Evolutionary conservation across 92 coral and sea anemone genomes (phyloP).

Genomic region (Desmophyllum pertusum): DNA sequence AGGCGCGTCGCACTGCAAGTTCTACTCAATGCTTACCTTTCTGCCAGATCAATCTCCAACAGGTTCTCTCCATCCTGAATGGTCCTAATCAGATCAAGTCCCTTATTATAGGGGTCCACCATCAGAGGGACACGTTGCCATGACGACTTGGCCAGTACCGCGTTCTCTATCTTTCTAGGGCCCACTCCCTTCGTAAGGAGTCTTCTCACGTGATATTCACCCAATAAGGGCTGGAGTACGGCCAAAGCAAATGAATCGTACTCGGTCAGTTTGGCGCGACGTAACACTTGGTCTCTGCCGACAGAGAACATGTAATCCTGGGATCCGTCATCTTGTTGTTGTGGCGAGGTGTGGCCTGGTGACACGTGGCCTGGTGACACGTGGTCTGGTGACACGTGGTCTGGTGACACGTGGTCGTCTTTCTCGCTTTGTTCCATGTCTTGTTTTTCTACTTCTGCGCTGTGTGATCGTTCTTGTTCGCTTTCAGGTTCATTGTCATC

Average conservation of each 20-base stretch:
- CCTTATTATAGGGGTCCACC: constrained; percentile 88
- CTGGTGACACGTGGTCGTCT: not conserved
- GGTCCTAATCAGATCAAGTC: constrained; percentile 84
- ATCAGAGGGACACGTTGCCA: constrained; percentile 96
- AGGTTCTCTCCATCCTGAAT: constrained; percentile 76
- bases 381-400: too few relatives aligned
- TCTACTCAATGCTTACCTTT: constrained; percentile 63
- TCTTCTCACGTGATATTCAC: constrained; percentile 81
- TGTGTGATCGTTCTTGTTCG: constrained; percentile 23
- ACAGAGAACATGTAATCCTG: constrained; percentile 5
- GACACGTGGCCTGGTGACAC: too few relatives aligned
- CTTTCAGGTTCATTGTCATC: constrained; percentile 4
- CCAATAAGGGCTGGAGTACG: constrained; percentile 77
- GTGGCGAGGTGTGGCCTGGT: too few relatives aligned
- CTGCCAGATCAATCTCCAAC: constrained; percentile 88
- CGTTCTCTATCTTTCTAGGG: constrained; percentile 89
- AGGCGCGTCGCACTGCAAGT: too few relatives aligned
- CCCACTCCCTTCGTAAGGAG: constrained; percentile 93
- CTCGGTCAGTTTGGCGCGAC: constrained; percentile 61
- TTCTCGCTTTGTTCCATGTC: constrained; percentile 50
- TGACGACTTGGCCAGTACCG: constrained; percentile 84
- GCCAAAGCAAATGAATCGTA: constrained; percentile 89
- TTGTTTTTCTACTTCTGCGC: constrained; percentile 53
- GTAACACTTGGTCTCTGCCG: not conserved
- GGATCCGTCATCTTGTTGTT: not conserved